phyloP scores from a whole-genome alignment of 2,888 invertebrate genomes.

The Operophtera brumata region DNA sequence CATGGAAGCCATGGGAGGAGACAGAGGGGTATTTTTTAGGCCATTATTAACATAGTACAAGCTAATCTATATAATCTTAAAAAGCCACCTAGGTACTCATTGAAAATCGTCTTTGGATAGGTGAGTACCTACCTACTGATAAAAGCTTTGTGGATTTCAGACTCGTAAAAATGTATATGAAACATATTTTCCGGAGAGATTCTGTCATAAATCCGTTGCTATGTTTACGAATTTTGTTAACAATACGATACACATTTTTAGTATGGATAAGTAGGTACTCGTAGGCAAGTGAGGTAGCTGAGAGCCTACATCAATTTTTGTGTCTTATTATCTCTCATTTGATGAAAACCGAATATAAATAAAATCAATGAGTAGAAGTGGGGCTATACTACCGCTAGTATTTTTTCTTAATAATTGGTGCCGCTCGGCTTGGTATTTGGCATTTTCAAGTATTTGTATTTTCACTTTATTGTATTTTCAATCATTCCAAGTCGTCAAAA shows the following conservation, averaged over 20 bases:
- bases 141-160: slow-evolving; percentile 1
- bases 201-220: slow-evolving; percentile 5
- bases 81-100: neutral
- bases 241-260: slow-evolving; percentile 3
- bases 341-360: too few relatives aligned
- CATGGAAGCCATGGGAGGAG: too few relatives aligned
- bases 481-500: too few relatives aligned
- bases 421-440: too few relatives aligned
- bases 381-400: too few relatives aligned
- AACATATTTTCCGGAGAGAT: slow-evolving; percentile 1
- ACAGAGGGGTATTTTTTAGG: too few relatives aligned
- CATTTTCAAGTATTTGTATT: too few relatives aligned
- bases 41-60: too few relatives aligned
- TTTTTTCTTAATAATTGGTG: too few relatives aligned
- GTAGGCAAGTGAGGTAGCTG: neutral
- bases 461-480: too few relatives aligned
- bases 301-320: neutral
- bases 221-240: neutral
- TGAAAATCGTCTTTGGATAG: neutral
- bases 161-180: slow-evolving; percentile 7
- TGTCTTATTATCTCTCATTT: neutral
- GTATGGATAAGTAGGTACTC: neutral
- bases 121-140: neutral
- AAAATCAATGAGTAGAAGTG: too few relatives aligned
- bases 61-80: too few relatives aligned